These are phyloP conservation scores for Lathronympha strigana DNA, from an alignment of 2,888 invertebrate genomes.

Conservation along the genomic window DNA sequence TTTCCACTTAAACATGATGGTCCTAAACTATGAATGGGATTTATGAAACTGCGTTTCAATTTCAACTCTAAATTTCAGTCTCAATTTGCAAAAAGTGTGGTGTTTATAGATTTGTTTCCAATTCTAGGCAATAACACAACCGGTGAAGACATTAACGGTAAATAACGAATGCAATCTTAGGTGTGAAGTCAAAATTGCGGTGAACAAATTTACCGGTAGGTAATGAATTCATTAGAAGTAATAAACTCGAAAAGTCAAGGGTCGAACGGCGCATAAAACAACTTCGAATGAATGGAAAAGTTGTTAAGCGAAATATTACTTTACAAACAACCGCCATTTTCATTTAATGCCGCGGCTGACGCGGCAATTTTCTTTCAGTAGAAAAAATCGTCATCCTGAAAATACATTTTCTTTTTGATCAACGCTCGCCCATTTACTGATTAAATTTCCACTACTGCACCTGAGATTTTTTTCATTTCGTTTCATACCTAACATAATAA, in stretches of 20 bases:
- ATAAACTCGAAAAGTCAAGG: constrained; percentile 25
- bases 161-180: background rate
- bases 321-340: constrained; percentile 18
- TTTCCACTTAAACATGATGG: too few relatives aligned
- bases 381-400: background rate
- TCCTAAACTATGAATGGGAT: too few relatives aligned
- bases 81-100: background rate
- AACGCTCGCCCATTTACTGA: background rate
- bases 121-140: background rate
- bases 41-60: too few relatives aligned
- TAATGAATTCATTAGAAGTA: constrained; percentile 1
- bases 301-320: constrained; percentile 14
- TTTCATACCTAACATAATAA: too few relatives aligned
- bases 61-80: background rate
- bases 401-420: background rate
- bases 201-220: background rate
- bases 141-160: constrained; percentile 10
- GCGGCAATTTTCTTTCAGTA: constrained; percentile 6
- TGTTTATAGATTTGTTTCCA: background rate
- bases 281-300: constrained; percentile 18
- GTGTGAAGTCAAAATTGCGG: constrained; percentile 5
- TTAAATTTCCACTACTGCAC: background rate
- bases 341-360: constrained; percentile 10
- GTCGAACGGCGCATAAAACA: constrained; percentile 8
- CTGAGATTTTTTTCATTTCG: background rate